A percentile compares a stretch with the other conserved stretches of the same genome.
Conservation (phyloP, 2,797 vertebrate species). For the Gambusia yucatana region DNA sequence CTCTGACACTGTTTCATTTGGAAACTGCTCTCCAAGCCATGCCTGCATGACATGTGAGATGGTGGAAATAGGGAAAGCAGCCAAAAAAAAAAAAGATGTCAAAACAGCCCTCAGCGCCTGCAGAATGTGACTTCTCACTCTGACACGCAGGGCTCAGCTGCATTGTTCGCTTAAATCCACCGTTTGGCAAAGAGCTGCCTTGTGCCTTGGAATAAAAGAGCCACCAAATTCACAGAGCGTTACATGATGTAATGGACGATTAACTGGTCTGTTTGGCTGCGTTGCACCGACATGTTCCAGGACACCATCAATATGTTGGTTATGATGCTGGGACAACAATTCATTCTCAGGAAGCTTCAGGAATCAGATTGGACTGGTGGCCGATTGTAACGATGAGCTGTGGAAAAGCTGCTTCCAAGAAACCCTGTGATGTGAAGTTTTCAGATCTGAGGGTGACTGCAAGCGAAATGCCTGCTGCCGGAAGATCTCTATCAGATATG, state of each 20-base stretch:
- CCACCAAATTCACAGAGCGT: constrained; percentile 13
- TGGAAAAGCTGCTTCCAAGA: not conserved
- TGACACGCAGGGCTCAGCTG: constrained; percentile 36
- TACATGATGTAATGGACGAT: constrained; percentile 1
- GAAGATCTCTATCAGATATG: not conserved
- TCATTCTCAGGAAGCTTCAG: not conserved
- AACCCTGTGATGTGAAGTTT: not conserved
- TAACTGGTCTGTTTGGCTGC: not conserved
- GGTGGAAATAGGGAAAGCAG: constrained; percentile 15
- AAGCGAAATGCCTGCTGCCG: not conserved
- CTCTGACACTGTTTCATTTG: not conserved
- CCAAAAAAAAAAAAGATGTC: constrained; percentile 26
- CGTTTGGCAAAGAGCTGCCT: constrained; percentile 5
- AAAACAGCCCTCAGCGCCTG: constrained; percentile 34
- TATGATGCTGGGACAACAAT: not conserved
- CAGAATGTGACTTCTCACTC: constrained; percentile 25
- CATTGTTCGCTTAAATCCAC: constrained; percentile 15
- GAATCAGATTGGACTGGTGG: not conserved
- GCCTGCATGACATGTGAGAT: constrained; percentile 18
- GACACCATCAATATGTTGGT: not conserved
- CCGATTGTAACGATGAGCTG: not conserved
- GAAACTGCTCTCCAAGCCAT: constrained; percentile 12
- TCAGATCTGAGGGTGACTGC: not conserved
- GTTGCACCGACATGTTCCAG: not conserved
- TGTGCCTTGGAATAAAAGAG: constrained; percentile 1